Evolutionary conservation across 2,888 invertebrate genomes (phyloP).

Genomic region (Coelopa pilipes): DNA sequence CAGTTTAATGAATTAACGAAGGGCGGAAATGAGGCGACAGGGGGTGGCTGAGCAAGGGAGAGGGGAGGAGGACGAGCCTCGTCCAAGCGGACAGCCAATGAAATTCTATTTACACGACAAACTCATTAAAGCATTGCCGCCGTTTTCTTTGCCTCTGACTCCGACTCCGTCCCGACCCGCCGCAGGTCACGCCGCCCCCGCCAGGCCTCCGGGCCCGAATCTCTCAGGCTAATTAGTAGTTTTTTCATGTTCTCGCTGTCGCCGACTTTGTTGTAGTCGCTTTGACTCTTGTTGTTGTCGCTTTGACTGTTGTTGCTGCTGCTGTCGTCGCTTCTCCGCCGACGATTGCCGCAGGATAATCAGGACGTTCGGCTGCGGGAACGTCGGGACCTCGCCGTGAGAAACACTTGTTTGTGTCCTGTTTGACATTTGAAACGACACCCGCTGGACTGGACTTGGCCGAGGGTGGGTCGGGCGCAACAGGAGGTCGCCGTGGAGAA

Average conservation of each 20-base stretch:
- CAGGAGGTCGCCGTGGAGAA: not conserved
- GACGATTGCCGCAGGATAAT: not conserved
- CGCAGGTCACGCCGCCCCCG: too few relatives aligned
- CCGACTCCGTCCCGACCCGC: too few relatives aligned
- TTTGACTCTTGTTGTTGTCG: not conserved
- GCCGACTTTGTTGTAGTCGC: not conserved
- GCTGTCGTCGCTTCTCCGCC: not conserved
- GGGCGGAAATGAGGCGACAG: not conserved
- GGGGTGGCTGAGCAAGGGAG: too few relatives aligned
- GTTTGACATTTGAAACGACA: constrained; percentile 17
- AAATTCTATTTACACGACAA: constrained; percentile 21
- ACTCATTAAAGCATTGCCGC: constrained; percentile 20
- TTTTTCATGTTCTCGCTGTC: not conserved
- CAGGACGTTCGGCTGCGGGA: not conserved
- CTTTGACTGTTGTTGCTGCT: too few relatives aligned
- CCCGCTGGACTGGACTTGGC: not conserved
- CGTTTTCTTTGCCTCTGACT: not conserved
- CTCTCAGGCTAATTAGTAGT: not conserved
- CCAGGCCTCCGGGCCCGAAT: too few relatives aligned
- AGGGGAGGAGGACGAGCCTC: not conserved
- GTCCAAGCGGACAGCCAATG: not conserved
- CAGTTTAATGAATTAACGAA: constrained; percentile 10
- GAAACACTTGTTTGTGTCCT: constrained; percentile 24
- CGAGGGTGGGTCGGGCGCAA: not conserved
- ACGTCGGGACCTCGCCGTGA: too few relatives aligned